Conservation (phyloP, 2,888 invertebrate genomes). For the Tetheella fluctuosa region DNA sequence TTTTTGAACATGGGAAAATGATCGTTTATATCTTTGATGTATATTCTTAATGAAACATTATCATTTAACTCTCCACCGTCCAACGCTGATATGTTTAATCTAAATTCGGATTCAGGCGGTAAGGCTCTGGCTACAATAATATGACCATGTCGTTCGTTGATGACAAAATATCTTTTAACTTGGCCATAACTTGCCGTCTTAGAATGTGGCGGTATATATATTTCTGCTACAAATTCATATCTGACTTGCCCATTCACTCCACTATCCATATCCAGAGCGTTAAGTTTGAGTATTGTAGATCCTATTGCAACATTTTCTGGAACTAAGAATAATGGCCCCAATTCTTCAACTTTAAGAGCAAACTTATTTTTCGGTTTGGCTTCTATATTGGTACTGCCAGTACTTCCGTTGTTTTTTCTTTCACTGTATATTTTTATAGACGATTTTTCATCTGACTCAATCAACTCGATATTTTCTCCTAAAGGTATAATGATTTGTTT, state of each 20-base stretch:
- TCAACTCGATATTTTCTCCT: constrained; percentile 86
- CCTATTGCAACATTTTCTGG: constrained; percentile 90
- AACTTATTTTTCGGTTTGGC: constrained; percentile 71
- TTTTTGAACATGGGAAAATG: constrained; percentile 93
- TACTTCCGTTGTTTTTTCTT: constrained; percentile 56
- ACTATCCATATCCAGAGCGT: constrained; percentile 89
- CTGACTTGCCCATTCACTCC: constrained; percentile 88
- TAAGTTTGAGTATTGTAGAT: constrained; percentile 86
- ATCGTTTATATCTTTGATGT: constrained; percentile 91
- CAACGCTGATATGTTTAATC: constrained; percentile 89
- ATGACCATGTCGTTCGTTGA: constrained; percentile 90
- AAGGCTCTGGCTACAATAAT: constrained; percentile 88
- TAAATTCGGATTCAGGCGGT: constrained; percentile 90
- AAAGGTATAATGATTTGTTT: constrained; percentile 88
- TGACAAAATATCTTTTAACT: constrained; percentile 88
- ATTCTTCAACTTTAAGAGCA: constrained; percentile 54
- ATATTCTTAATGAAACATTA: constrained; percentile 87
- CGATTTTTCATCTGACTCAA: constrained; percentile 85
- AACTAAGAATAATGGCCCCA: constrained; percentile 86
- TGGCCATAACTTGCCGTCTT: constrained; percentile 72
- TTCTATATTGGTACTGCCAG: constrained; percentile 58
- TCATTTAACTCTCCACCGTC: constrained; percentile 91
- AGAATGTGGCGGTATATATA: constrained; percentile 83
- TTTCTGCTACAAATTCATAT: constrained; percentile 88
- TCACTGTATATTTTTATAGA: constrained; percentile 76